These are phyloP conservation scores for Cynopterus sphinx DNA, from an alignment of 2,797 vertebrate species.

Conservation along the genomic window DNA sequence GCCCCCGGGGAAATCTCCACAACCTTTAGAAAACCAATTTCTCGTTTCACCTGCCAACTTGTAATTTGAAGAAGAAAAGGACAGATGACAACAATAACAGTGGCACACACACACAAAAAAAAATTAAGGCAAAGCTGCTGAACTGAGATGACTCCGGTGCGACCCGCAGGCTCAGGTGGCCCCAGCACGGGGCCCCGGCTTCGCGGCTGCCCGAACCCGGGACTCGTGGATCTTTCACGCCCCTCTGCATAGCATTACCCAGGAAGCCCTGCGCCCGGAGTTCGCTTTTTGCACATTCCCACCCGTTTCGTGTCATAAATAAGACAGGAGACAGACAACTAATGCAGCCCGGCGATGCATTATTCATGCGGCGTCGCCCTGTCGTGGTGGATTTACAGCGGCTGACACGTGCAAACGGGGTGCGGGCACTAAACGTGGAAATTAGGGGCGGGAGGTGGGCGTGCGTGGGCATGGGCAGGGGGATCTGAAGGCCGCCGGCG, in stretches of 20 bases:
- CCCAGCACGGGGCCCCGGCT: fast-evolving
- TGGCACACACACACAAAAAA: neutral
- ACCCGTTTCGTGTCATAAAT: conserved; percentile 82
- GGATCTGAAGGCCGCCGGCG: neutral
- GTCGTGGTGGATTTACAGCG: conserved; percentile 79
- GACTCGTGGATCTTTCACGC: neutral
- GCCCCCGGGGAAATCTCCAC: neutral
- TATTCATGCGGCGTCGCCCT: conserved; percentile 77
- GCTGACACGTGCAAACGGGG: conserved; percentile 83
- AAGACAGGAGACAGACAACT: conserved; percentile 80
- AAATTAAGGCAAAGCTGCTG: neutral
- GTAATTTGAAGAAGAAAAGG: neutral
- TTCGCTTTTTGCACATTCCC: conserved; percentile 77
- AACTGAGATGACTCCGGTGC: neutral
- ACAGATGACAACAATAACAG: neutral
- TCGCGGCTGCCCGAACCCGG: fast-evolving
- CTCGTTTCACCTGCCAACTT: conserved; percentile 5
- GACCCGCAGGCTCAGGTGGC: fast-evolving
- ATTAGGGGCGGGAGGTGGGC: conserved; percentile 64
- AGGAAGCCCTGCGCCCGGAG: neutral
- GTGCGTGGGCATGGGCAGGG: fast-evolving
- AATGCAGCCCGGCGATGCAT: conserved; percentile 81
- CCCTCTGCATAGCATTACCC: conserved; percentile 72
- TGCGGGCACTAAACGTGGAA: conserved; percentile 80
- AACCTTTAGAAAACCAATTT: neutral